Conservation (phyloP, 2,888 invertebrate genomes). For the Xanthia togata region DNA sequence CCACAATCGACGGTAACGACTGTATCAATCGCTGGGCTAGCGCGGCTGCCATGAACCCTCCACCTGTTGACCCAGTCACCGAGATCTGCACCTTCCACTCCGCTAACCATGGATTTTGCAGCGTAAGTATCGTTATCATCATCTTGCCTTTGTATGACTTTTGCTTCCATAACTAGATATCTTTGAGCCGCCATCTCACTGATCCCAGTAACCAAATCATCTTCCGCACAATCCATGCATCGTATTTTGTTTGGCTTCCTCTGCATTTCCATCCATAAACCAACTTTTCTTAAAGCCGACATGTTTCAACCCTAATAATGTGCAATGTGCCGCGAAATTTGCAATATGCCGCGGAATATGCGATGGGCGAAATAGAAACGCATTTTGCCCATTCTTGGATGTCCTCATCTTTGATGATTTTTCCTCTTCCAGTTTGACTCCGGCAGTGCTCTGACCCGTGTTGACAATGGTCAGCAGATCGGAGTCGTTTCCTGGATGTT, state of each 20-base stretch:
- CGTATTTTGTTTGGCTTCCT: too few species aligned
- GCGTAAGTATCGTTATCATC: background rate
- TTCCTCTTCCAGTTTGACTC: constrained; percentile 75
- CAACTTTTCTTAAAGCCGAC: background rate
- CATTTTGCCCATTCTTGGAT: background rate
- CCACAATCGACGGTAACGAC: constrained; percentile 9
- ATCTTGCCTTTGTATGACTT: too few species aligned
- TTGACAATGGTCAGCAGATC: constrained; percentile 64
- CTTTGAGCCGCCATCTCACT: too few species aligned
- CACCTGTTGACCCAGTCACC: constrained; percentile 3
- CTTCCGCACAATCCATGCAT: too few species aligned
- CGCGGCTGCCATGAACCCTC: constrained; percentile 3
- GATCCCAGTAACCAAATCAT: background rate
- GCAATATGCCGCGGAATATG: too few species aligned
- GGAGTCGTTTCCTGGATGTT: constrained; percentile 83
- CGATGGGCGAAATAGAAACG: background rate
- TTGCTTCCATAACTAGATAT: too few species aligned
- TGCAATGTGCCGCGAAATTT: too few species aligned
- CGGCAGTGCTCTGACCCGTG: constrained; percentile 73
- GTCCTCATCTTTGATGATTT: background rate
- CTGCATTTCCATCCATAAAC: too few species aligned
- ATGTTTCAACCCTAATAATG: background rate
- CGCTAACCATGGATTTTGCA: constrained; percentile 10
- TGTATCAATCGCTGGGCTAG: constrained; percentile 3
- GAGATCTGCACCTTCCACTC: constrained; percentile 24